Conservation (phyloP, 2,113 vertebrate species). For the Tragelaphus scriptus region DNA sequence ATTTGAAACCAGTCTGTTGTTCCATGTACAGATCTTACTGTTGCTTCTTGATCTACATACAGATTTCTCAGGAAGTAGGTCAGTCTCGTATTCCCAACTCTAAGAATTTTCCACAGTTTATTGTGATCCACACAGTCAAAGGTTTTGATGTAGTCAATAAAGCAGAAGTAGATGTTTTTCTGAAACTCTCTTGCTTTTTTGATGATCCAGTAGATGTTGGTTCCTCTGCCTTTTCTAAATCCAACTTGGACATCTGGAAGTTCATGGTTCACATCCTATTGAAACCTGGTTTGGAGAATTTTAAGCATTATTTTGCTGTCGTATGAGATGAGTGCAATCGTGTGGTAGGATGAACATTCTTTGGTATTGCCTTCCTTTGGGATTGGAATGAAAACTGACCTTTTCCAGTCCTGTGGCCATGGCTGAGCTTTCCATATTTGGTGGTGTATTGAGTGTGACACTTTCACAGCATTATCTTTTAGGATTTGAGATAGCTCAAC, state of each 20-base stretch:
- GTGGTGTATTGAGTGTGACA: fast-evolving
- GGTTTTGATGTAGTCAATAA: neutral
- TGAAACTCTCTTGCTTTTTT: neutral
- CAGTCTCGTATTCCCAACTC: neutral
- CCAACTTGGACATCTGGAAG: neutral
- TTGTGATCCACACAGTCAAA: neutral
- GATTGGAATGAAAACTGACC: neutral
- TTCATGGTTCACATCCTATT: neutral
- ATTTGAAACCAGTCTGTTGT: neutral
- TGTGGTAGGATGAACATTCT: neutral
- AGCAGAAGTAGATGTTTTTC: neutral
- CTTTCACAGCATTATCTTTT: neutral
- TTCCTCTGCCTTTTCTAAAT: neutral
- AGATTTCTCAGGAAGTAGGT: neutral
- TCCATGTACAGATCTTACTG: neutral
- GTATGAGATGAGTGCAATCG: neutral
- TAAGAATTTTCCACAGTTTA: neutral
- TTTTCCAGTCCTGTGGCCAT: neutral
- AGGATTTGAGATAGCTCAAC: neutral
- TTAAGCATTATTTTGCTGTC: neutral
- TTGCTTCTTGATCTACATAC: neutral
- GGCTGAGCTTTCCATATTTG: neutral
- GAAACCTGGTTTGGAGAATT: neutral
- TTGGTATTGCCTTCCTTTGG: neutral
- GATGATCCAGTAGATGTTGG: neutral